These are phyloP conservation scores for Etheostoma spectabile DNA, from an alignment of 2,113 vertebrate species.

Conservation along the genomic window DNA sequence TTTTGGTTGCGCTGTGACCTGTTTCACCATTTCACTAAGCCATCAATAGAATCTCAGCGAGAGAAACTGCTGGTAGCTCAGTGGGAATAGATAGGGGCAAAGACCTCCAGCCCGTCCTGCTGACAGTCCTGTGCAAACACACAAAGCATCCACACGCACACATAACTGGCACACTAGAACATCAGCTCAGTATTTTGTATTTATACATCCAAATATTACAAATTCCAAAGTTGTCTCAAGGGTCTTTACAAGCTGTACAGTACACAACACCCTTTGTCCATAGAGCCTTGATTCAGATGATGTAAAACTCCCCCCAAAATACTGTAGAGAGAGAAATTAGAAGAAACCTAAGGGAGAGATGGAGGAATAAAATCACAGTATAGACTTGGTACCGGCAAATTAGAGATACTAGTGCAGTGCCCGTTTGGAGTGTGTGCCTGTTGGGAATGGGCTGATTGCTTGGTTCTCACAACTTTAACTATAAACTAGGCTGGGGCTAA, in stretches of 20 bases:
- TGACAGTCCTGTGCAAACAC: slow-evolving; percentile 17
- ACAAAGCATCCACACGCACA: background rate
- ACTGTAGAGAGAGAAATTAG: too few relatives aligned
- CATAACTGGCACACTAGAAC: background rate
- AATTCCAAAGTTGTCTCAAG: background rate
- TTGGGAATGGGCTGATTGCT: too few relatives aligned
- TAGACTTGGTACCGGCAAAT: too few relatives aligned
- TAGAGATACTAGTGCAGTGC: too few relatives aligned
- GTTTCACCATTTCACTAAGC: slow-evolving; percentile 23
- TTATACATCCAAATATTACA: background rate
- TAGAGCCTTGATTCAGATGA: too few relatives aligned
- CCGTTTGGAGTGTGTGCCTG: too few relatives aligned
- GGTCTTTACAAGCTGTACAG: background rate
- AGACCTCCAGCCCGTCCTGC: slow-evolving; percentile 12
- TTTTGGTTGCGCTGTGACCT: slow-evolving; percentile 17
- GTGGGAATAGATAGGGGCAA: background rate
- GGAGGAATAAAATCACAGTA: too few relatives aligned
- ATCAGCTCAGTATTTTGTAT: background rate
- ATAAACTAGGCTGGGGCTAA: too few relatives aligned
- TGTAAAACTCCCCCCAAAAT: too few relatives aligned
- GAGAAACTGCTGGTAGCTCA: slow-evolving; percentile 34
- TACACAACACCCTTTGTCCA: too few relatives aligned
- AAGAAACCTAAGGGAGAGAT: too few relatives aligned
- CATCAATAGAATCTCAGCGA: slow-evolving; percentile 21
- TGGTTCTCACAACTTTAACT: too few relatives aligned